Evolutionary conservation across 2,113 vertebrate species (phyloP).

Genomic region (Ammodytes marinus): DNA sequence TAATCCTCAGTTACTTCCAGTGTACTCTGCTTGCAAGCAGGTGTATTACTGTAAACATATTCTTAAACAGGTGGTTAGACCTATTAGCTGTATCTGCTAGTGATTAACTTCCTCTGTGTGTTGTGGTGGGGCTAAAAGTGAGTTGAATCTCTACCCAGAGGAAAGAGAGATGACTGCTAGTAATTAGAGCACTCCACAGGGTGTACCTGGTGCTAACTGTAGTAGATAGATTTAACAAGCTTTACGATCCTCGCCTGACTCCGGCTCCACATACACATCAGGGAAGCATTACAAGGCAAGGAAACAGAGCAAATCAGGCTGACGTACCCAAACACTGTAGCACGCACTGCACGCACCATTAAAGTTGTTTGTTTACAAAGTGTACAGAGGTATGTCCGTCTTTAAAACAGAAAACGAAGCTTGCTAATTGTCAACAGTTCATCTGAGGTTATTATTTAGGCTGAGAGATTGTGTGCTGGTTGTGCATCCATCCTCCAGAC

Average conservation of each 20-base stretch:
- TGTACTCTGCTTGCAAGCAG: slow-evolving; percentile 5
- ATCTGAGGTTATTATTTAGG: slow-evolving; percentile 29
- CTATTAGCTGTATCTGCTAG: slow-evolving; percentile 40
- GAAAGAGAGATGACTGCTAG: slow-evolving; percentile 62
- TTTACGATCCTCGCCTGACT: slow-evolving; percentile 12
- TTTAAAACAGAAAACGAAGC: not conserved
- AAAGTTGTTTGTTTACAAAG: slow-evolving; percentile 61
- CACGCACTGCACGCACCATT: slow-evolving; percentile 33
- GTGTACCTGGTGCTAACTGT: slow-evolving; percentile 73
- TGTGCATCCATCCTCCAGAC: not conserved
- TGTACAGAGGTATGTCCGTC: slow-evolving; percentile 33
- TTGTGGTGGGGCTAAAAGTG: slow-evolving; percentile 11
- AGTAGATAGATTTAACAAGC: slow-evolving; percentile 70
- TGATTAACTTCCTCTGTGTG: slow-evolving; percentile 38
- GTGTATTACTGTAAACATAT: slow-evolving; percentile 12
- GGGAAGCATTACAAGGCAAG: slow-evolving; percentile 51
- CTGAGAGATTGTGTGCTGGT: not conserved
- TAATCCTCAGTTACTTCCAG: not conserved
- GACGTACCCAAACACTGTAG: not conserved
- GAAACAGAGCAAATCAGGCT: slow-evolving; percentile 43
- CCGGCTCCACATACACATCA: slow-evolving; percentile 35
- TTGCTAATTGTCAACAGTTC: not conserved
- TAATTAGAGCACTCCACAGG: slow-evolving; percentile 64
- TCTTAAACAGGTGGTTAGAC: slow-evolving; percentile 41
- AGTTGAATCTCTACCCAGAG: slow-evolving; percentile 58